Evolutionary conservation across 2,888 invertebrate genomes (phyloP), one percentile per base, ranked within the genome.

Genomic region (Trachelus stipa): DNA sequence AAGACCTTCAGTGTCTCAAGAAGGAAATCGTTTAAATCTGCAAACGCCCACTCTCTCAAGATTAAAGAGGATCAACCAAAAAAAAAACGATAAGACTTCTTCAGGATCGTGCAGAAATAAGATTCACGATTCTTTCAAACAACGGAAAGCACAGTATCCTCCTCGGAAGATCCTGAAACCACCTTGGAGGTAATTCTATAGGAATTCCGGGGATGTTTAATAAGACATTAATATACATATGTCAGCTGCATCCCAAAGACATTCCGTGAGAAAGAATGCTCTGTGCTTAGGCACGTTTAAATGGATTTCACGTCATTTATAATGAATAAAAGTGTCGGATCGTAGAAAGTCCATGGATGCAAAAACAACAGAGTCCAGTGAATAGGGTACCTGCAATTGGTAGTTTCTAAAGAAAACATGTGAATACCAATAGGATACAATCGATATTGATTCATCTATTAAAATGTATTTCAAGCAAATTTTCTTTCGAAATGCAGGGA

Each of bases 1-100:
- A 85, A 12, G 83, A 85, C 75, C 78, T 81, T 23, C 80, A 82
- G 33, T 83, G 79, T 34, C 80, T 83, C 23, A 83, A 79, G 69
- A 83, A 83, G 74, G 82, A 84, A 73, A 80, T 81, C 77, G 82
- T 81, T 73, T 83, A 79, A 83, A 68, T 31, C 11, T 68, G 1
- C 12, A 2, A n/a, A 74, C 33, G 33, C 23, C 73, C 30, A 33
- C 23, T 37, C 3, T 12, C 35, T 11, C 34, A 23, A 30, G 35
- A n/a, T 15, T 71, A 34, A 71, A 31, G 12, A 31, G 30, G 3
- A 71, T 31, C 31, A 12, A 71, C 71, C 4, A 71, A 33, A 34
- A 69, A 69, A 23, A 23, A 31, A 71, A 33, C 12, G 33, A 31
- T 31, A 31, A 71, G 71, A 71, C 34, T 71, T 69, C 30, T 33